A percentile compares a stretch with the other conserved stretches of the same genome.
These are phyloP conservation scores for Lochmaea capreae DNA, from an alignment of 2,888 invertebrate genomes.

Conservation along the genomic window DNA sequence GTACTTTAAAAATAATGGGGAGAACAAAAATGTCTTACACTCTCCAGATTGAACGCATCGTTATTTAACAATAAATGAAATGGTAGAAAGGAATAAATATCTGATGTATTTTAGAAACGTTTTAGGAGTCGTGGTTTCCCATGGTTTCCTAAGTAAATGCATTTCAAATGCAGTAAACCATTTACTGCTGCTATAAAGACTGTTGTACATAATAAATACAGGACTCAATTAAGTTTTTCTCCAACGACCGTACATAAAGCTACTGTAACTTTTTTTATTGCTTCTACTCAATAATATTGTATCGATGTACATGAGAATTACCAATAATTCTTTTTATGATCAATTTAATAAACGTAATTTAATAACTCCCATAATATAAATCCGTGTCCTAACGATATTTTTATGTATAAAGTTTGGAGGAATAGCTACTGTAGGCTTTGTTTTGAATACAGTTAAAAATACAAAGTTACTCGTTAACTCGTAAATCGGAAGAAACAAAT, in stretches of 20 bases:
- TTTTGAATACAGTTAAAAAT: too few species aligned
- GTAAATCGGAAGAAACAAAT: too few species aligned
- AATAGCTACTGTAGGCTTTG: too few species aligned
- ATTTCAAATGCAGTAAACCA: not conserved
- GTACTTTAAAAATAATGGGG: too few species aligned
- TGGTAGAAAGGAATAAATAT: not conserved
- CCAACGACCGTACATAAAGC: not conserved
- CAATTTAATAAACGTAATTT: not conserved
- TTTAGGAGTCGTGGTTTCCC: conserved; percentile 17
- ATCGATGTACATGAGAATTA: conserved; percentile 13
- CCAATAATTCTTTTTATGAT: conserved; percentile 5
- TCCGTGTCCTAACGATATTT: not conserved
- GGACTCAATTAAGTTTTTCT: conserved; percentile 5
- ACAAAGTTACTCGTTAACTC: too few species aligned
- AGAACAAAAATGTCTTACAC: too few species aligned
- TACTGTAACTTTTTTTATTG: conserved; percentile 1
- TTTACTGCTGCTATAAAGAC: conserved; percentile 3
- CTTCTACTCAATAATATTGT: conserved; percentile 5
- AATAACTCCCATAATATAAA: not conserved
- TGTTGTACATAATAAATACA: conserved; percentile 9
- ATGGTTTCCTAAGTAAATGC: not conserved
- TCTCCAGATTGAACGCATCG: too few species aligned
- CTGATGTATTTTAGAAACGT: conserved; percentile 44
- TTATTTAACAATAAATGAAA: too few species aligned
- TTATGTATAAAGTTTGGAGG: not conserved